Conservation (phyloP, 53 echinoderm and acorn worm genomes). For the Luidia sarsii region DNA sequence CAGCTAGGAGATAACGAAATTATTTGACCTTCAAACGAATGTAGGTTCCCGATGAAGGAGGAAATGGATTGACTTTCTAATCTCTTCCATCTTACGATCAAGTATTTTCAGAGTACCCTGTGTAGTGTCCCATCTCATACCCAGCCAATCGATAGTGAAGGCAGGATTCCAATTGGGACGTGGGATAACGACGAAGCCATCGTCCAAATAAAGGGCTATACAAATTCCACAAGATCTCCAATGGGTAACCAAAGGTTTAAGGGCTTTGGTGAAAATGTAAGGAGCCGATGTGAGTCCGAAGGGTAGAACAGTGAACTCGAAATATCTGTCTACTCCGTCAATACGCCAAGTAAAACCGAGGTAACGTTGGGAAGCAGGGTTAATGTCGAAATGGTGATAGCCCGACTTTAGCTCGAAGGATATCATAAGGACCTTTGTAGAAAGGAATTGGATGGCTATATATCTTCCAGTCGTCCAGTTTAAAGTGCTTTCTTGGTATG, state of each 20-base stretch:
- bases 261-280: slow-evolving; percentile 17
- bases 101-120: background rate
- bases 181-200: slow-evolving; percentile 11
- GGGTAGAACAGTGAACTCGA: slow-evolving; percentile 10
- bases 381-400: slow-evolving; percentile 9
- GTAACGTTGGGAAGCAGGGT: background rate
- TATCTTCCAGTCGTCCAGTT: slow-evolving; percentile 16
- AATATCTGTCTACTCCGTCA: slow-evolving; percentile 1
- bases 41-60: background rate
- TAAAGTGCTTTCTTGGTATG: background rate
- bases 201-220: slow-evolving; percentile 18
- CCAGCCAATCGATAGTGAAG: slow-evolving; percentile 2
- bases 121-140: slow-evolving; percentile 24
- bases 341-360: slow-evolving; percentile 1
- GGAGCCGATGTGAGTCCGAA: slow-evolving; percentile 21
- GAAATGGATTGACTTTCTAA: background rate
- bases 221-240: slow-evolving; percentile 27
- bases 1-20: slow-evolving; percentile 30
- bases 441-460: slow-evolving; percentile 4
- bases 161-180: background rate
- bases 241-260: slow-evolving; percentile 23
- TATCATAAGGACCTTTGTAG: background rate
- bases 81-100: background rate
- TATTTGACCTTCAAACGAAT: slow-evolving; percentile 18
- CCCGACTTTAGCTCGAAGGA: slow-evolving; percentile 17